phyloP scores from a whole-genome alignment of 2,888 invertebrate species.

The Rhynchonema sp. region DNA sequence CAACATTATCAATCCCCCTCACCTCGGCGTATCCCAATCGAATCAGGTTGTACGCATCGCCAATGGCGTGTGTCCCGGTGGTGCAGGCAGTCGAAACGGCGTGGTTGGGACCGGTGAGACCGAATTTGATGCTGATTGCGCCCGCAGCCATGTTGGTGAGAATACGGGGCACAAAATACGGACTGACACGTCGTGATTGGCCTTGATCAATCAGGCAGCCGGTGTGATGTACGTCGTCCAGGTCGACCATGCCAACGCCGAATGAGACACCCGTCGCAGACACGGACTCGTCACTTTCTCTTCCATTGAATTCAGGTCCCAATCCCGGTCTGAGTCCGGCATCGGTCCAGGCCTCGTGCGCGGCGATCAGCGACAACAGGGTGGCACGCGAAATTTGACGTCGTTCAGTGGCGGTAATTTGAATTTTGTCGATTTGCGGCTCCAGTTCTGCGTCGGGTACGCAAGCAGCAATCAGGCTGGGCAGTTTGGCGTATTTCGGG shows the following conservation, averaged over 20 bases:
- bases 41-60: conserved; percentile 48
- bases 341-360: conserved; percentile 54
- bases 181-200: conserved; percentile 74
- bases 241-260: conserved; percentile 83
- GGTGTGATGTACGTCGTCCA: conserved; percentile 61
- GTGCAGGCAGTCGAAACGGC: conserved; percentile 89
- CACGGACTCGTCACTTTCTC: conserved; percentile 17
- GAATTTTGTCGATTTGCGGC: no score
- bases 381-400: conserved; percentile 66
- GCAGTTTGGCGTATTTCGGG: conserved; percentile 49
- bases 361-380: conserved; percentile 56
- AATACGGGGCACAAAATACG: conserved; percentile 81
- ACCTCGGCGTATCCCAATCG: conserved; percentile 31
- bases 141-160: conserved; percentile 88
- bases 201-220: conserved; percentile 48
- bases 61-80: conserved; percentile 84
- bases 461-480: conserved; percentile 50
- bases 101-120: conserved; percentile 61
- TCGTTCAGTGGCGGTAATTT: no score
- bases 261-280: conserved; percentile 29
- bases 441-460: conserved; percentile 27
- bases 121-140: conserved; percentile 42
- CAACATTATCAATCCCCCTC: no score
- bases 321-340: conserved; percentile 19
- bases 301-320: no score